Conservation (phyloP, 2,888 invertebrate genomes). For the Meliscaeva auricollis region DNA sequence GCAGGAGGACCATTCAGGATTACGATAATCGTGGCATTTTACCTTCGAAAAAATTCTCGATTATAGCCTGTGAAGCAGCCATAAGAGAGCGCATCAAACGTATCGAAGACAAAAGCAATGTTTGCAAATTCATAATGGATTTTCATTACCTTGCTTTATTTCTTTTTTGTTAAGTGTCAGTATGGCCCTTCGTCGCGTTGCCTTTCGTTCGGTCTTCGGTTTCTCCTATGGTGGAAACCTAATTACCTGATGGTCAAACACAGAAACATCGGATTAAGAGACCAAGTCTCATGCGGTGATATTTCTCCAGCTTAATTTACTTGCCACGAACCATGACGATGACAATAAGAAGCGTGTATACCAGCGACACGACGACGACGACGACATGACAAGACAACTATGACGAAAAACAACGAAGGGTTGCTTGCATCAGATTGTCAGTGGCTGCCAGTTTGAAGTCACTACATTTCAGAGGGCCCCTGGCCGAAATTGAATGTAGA, state of each 20-base stretch:
- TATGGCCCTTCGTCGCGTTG: slow-evolving; percentile 24
- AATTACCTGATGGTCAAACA: slow-evolving; percentile 72
- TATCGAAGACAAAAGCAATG: slow-evolving; percentile 71
- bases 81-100: too few species aligned
- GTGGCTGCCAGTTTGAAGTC: slow-evolving; percentile 30
- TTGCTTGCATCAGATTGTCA: too few species aligned
- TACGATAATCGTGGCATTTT: slow-evolving; percentile 66
- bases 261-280: slow-evolving; percentile 75
- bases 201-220: slow-evolving; percentile 16
- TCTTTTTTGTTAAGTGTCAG: slow-evolving; percentile 39
- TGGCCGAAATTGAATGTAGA: too few species aligned
- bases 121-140: slow-evolving; percentile 76
- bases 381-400: neutral
- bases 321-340: slow-evolving; percentile 63
- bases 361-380: slow-evolving; percentile 1
- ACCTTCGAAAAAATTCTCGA: slow-evolving; percentile 43
- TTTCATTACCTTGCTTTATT: slow-evolving; percentile 60
- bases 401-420: slow-evolving; percentile 39
- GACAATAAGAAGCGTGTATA: slow-evolving; percentile 14
- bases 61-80: too few species aligned
- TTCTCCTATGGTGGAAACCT: slow-evolving; percentile 46
- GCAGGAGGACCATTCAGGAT: slow-evolving; percentile 42
- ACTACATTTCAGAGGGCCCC: slow-evolving; percentile 46
- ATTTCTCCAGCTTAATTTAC: slow-evolving; percentile 69
- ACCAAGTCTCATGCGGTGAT: slow-evolving; percentile 67